These are phyloP conservation scores for Encarsia formosa DNA, from an alignment of 2,888 invertebrate genomes.

Conservation along the genomic window DNA sequence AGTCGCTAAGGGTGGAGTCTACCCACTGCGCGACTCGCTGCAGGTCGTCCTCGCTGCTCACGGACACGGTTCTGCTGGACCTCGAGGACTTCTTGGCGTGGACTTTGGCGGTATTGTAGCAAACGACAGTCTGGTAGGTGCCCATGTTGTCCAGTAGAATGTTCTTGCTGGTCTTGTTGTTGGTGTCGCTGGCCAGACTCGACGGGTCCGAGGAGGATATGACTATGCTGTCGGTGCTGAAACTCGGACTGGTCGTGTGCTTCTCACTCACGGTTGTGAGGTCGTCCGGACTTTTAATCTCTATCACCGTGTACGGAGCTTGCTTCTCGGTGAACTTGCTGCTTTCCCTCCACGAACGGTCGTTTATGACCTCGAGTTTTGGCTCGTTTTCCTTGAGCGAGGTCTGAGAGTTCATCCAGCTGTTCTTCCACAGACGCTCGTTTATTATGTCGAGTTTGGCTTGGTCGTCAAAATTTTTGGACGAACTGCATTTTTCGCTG, in stretches of 20 bases:
- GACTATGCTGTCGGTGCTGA: conserved; percentile 45
- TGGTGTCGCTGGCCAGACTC: conserved; percentile 45
- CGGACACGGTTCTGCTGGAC: conserved; percentile 40
- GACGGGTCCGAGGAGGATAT: conserved; percentile 49
- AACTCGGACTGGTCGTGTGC: conserved; percentile 43
- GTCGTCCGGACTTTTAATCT: conserved; percentile 41
- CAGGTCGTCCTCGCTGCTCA: conserved; percentile 44
- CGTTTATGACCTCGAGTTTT: conserved; percentile 46
- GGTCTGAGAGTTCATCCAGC: conserved; percentile 37
- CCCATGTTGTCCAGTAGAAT: conserved; percentile 76
- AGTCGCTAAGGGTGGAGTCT: conserved; percentile 42
- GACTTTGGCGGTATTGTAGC: conserved; percentile 53
- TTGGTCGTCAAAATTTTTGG: conserved; percentile 26
- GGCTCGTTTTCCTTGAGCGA: conserved; percentile 27
- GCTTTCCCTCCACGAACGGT: conserved; percentile 42
- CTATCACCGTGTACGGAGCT: conserved; percentile 39
- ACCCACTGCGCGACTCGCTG: conserved; percentile 76
- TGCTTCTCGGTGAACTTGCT: conserved; percentile 2
- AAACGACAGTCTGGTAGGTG: conserved; percentile 69
- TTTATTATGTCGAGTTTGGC: conserved; percentile 45
- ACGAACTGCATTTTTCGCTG: background rate
- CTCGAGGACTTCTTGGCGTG: conserved; percentile 40
- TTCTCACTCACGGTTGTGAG: conserved; percentile 31
- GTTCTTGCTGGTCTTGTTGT: conserved; percentile 59
- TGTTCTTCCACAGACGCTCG: conserved; percentile 46